phyloP scores from a whole-genome alignment of 1,140 invertebrate genomes.

The Drosophila kohkoa region DNA sequence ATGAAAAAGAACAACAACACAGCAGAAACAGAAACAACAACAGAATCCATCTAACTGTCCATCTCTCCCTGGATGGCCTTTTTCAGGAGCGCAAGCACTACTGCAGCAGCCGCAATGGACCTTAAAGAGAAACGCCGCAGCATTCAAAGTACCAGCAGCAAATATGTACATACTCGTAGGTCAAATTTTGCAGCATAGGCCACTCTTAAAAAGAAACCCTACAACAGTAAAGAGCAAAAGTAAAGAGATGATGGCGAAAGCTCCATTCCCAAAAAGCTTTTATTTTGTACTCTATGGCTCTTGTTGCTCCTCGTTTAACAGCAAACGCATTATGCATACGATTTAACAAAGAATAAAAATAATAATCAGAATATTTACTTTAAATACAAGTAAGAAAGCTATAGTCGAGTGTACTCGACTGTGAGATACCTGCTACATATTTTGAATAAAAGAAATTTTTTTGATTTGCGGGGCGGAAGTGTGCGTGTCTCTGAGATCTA shows the following conservation, averaged over 20 bases:
- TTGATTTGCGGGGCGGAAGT: no score
- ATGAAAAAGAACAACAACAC: slow-evolving; percentile 47
- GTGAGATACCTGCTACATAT: no score
- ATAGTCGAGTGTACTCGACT: no score
- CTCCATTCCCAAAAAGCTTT: slow-evolving; percentile 20
- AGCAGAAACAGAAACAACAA: slow-evolving; percentile 42
- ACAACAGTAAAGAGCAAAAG: slow-evolving; percentile 21
- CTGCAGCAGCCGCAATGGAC: slow-evolving; percentile 41
- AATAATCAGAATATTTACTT: background rate
- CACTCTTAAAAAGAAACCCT: slow-evolving; percentile 19
- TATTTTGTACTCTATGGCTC: background rate
- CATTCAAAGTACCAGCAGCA: slow-evolving; percentile 21
- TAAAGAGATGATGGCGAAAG: slow-evolving; percentile 2
- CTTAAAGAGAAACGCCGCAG: slow-evolving; percentile 50
- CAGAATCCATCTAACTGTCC: slow-evolving; percentile 67
- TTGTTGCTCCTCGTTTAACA: slow-evolving; percentile 4
- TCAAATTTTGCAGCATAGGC: slow-evolving; percentile 3
- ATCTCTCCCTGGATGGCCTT: slow-evolving; percentile 64
- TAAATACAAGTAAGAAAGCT: no score
- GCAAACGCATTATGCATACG: background rate
- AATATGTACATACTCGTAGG: slow-evolving; percentile 9
- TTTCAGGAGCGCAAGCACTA: slow-evolving; percentile 38
- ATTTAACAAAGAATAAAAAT: background rate
- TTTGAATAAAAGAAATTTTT: no score
- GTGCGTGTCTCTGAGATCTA: no score